Percentiles rank a stretch among this genome's conserved stretches.
phyloP scores from a whole-genome alignment of 2,797 vertebrate species.

The Tauraco hartlaubi region DNA sequence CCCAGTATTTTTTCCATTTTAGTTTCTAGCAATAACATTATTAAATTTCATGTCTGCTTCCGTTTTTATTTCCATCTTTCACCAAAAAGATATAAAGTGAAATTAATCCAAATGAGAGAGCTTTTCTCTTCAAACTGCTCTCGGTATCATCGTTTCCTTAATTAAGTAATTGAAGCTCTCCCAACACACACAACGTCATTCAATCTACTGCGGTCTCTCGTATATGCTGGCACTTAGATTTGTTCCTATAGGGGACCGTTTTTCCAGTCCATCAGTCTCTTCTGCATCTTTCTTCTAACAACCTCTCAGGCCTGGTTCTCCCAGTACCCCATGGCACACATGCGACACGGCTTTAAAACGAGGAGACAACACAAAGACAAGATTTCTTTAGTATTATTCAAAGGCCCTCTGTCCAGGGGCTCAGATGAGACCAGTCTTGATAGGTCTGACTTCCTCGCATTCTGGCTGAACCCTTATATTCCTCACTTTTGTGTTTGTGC shows the following conservation, averaged over 20 bases:
- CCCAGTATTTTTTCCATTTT: constrained; percentile 62
- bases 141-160: constrained; percentile 61
- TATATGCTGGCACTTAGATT: constrained; percentile 3
- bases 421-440: background rate
- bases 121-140: constrained; percentile 49
- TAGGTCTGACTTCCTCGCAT: background rate
- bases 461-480: background rate
- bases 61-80: constrained; percentile 77
- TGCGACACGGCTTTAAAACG: background rate
- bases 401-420: background rate
- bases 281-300: constrained; percentile 23
- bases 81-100: constrained; percentile 75
- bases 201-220: constrained; percentile 18
- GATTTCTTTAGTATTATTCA: background rate
- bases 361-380: background rate
- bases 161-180: constrained; percentile 75
- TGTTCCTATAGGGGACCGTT: constrained; percentile 10
- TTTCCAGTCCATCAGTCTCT: constrained; percentile 31
- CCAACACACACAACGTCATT: constrained; percentile 58
- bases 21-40: constrained; percentile 71
- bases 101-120: constrained; percentile 73
- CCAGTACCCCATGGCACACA: background rate
- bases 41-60: constrained; percentile 75
- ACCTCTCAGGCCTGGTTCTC: constrained; percentile 17
- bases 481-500: background rate